phyloP scores from a whole-genome alignment of 2,797 vertebrate genomes.

The Chelon auratus region DNA sequence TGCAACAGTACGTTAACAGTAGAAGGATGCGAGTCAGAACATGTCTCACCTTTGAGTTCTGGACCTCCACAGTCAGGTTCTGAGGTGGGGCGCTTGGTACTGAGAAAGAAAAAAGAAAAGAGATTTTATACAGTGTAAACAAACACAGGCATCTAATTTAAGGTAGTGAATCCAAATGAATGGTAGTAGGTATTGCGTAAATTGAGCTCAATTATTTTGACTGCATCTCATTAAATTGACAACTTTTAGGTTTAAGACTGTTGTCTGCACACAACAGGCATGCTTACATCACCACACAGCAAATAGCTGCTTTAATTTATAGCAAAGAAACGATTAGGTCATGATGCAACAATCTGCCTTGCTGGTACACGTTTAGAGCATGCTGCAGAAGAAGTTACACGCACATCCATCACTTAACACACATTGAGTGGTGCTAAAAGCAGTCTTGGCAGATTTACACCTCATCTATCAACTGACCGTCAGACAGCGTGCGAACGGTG shows the following conservation, averaged over 20 bases:
- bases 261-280: too few relatives aligned
- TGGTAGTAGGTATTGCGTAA: too few relatives aligned
- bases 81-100: conserved; percentile 96
- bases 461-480: conserved; percentile 83
- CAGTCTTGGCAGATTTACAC: background rate
- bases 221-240: too few relatives aligned
- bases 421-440: background rate
- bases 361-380: background rate
- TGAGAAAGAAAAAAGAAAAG: conserved; percentile 66
- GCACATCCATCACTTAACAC: background rate
- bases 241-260: too few relatives aligned
- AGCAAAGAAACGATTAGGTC: background rate
- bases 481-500: conserved; percentile 89
- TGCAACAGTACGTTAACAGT: background rate
- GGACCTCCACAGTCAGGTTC: conserved; percentile 95
- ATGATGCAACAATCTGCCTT: background rate
- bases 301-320: background rate
- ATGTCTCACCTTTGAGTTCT: conserved; percentile 95
- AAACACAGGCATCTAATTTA: background rate
- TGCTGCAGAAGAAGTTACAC: too few relatives aligned
- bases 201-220: too few relatives aligned
- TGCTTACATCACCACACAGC: too few relatives aligned
- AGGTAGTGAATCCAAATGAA: too few relatives aligned
- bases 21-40: background rate
- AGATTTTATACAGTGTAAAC: background rate